Evolutionary conservation across 2,888 invertebrate species (phyloP).

Genomic region (Andrena camellia): DNA sequence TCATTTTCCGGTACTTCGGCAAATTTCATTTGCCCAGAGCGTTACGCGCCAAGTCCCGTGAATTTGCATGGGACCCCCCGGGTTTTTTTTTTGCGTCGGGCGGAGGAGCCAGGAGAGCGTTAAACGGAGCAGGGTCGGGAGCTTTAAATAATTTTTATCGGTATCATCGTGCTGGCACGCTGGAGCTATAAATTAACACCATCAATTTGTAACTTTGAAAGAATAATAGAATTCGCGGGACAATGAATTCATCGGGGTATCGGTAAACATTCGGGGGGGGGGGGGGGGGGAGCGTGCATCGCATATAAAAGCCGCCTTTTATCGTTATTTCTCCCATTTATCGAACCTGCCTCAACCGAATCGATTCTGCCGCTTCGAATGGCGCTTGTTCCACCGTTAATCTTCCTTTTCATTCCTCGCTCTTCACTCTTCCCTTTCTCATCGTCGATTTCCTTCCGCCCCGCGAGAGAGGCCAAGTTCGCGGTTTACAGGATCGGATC

Average conservation of each 20-base stretch:
- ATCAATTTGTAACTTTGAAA: constrained; percentile 23
- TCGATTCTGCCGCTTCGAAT: constrained; percentile 31
- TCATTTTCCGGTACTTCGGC: constrained; percentile 76
- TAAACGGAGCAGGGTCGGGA: constrained; percentile 1
- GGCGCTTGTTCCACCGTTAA: constrained; percentile 25
- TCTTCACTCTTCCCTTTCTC: background rate
- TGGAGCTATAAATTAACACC: constrained; percentile 15
- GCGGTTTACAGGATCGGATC: background rate
- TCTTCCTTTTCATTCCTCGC: constrained; percentile 3
- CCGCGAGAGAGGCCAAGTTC: background rate
- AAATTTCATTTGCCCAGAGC: constrained; percentile 73
- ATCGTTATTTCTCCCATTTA: constrained; percentile 22
- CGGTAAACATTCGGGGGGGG: constrained; percentile 29
- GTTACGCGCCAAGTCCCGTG: constrained; percentile 42
- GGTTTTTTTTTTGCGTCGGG: background rate
- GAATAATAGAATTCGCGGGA: constrained; percentile 23
- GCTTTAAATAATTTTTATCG: constrained; percentile 22
- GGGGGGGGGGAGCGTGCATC: background rate
- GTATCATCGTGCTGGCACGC: background rate
- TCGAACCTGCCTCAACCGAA: constrained; percentile 14
- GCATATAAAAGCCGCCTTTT: constrained; percentile 13
- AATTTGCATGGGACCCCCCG: constrained; percentile 30
- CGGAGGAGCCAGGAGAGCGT: background rate
- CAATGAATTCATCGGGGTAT: constrained; percentile 31
- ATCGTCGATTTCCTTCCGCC: background rate